phyloP scores from a whole-genome alignment of 2,888 invertebrate species.

The Pharmacophagus antenor region DNA sequence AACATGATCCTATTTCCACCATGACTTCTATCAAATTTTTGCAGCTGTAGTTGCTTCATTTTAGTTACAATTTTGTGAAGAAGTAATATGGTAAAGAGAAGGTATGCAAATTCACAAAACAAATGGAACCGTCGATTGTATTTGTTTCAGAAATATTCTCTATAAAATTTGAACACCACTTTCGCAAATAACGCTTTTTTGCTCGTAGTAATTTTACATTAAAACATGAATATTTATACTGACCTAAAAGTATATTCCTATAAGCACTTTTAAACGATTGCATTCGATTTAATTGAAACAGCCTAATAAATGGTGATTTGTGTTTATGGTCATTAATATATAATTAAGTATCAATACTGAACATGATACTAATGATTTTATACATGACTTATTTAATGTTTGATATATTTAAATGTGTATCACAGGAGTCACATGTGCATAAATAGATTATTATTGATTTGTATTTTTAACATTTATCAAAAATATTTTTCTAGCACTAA shows the following conservation, averaged over 20 bases:
- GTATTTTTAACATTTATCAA: too few relatives aligned
- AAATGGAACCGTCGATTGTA: conserved; percentile 25
- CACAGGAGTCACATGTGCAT: too few relatives aligned
- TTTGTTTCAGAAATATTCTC: conserved; percentile 22
- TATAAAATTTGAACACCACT: conserved; percentile 23
- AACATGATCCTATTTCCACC: too few relatives aligned
- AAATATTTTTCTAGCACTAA: too few relatives aligned
- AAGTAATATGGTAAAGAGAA: conserved; percentile 6
- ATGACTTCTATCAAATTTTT: neutral
- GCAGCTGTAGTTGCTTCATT: neutral
- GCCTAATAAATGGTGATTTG: conserved; percentile 15
- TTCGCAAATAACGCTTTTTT: conserved; percentile 24
- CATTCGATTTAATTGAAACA: conserved; percentile 15
- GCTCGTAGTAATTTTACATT: conserved; percentile 8
- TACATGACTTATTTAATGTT: neutral
- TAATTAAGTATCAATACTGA: neutral
- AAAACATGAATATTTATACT: conserved; percentile 14
- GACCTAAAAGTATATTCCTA: conserved; percentile 21
- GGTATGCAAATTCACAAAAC: conserved; percentile 18
- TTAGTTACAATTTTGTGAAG: conserved; percentile 1
- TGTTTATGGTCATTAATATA: conserved; percentile 14
- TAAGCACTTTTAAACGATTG: conserved; percentile 14
- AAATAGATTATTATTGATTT: too few relatives aligned
- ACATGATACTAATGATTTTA: neutral
- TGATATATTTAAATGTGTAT: neutral